Base-by-base conservation (phyloP, 2,888 invertebrate species). In the Agriotes lineatus region DNA sequence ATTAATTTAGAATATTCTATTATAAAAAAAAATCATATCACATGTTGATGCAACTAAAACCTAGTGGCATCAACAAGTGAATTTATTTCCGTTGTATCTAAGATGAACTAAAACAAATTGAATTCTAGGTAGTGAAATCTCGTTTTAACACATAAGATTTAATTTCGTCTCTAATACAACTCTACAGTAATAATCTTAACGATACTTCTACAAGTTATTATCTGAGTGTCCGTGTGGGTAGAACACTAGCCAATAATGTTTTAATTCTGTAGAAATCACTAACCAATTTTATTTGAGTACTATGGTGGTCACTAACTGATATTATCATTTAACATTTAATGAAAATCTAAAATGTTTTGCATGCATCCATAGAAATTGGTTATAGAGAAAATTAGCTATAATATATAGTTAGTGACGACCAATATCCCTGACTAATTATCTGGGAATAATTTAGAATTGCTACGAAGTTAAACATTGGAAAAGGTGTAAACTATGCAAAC, bases 401-500 rank as follows among this genome's bases (percentile, higher is more conserved):
- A 33, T 45, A 37, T 50, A 37, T 39, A 59, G 9, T 42, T 10
- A 44, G 58, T 48, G 37, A 50, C 63, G 25, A 42, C 44, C 57
- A 58, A 30, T 37, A 57, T 67, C 52, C 52, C 60, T 22, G 44
- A 35, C 54, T 57, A 45, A 57, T 48, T 48, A 22, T 33, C 58
- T 45, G 54, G 66, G 67, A 50, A 35, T 57, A 71, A 66, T 74
- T 74, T 74, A 69, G 72, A 75, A 74, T 73, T 58, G 70, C 71
- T 74, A 75, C 71, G 64, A 73, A 71, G 54, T 73, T 69, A 61
- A 56, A 57, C 22, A 39, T 42, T 37, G 14, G 30, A 50, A 58
- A 42, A 45, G 52, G 22, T 12, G 18, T 52, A 52, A 33, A 35
- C 18, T 33, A 16, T 16, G 52, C 18, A 52, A 6, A 45, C 18